A percentile compares a stretch with the other conserved stretches of the same genome.
These are phyloP conservation scores for Ctenosaura bakeri DNA, from an alignment of 2,797 vertebrate species.

Conservation along the genomic window DNA sequence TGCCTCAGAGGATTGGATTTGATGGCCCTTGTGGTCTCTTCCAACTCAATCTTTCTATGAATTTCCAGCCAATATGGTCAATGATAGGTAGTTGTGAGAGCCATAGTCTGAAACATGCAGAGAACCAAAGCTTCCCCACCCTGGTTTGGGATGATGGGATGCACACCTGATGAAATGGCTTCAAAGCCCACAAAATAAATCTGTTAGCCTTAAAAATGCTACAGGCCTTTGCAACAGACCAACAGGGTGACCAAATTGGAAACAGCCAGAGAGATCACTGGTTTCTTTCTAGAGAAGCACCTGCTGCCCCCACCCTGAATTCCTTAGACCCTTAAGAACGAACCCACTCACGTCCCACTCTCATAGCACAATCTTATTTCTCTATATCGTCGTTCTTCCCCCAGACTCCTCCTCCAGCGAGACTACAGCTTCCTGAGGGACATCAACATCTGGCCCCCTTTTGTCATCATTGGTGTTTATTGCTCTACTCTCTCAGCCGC, in stretches of 20 bases:
- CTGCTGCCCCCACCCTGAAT: not conserved
- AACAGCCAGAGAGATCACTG: not conserved
- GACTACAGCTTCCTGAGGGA: conserved; percentile 90
- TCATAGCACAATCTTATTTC: too few relatives aligned
- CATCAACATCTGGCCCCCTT: conserved; percentile 88
- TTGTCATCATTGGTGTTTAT: conserved; percentile 89
- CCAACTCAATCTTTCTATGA: too few relatives aligned
- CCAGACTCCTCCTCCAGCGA: conserved; percentile 86
- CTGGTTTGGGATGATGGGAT: not conserved
- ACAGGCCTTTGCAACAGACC: not conserved
- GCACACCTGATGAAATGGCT: not conserved
- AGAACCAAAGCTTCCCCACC: too few relatives aligned
- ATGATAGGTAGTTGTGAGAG: too few relatives aligned
- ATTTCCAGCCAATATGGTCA: too few relatives aligned
- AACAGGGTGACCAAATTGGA: too few relatives aligned
- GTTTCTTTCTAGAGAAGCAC: not conserved
- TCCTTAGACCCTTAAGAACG: not conserved
- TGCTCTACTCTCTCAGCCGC: conserved; percentile 90
- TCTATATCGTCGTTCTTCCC: not conserved
- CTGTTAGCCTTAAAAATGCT: not conserved
- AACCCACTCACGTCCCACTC: not conserved
- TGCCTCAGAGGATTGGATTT: too few relatives aligned
- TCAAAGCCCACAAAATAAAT: not conserved
- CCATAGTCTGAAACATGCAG: too few relatives aligned
- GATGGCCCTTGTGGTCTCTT: too few relatives aligned